Percentiles rank a stretch among this genome's conserved stretches.
phyloP scores from a whole-genome alignment of 2,113 vertebrate species.

The Amia ocellicauda region DNA sequence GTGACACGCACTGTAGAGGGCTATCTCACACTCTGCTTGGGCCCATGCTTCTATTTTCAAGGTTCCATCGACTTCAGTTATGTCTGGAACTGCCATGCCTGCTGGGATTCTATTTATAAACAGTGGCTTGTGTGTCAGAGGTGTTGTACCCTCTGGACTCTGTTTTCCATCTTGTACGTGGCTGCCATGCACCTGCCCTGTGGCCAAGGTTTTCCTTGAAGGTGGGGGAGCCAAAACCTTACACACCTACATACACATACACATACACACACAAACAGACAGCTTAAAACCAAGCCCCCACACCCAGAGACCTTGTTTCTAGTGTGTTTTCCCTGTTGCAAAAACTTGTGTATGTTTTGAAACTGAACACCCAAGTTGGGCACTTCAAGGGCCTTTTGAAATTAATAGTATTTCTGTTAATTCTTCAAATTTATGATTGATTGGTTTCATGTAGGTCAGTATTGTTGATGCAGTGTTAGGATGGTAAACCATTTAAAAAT shows the following conservation, averaged over 20 bases:
- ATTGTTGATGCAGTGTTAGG: no score
- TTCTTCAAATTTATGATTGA: no score
- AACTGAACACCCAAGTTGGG: no score
- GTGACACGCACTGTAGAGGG: background rate
- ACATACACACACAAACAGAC: no score
- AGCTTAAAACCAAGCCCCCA: no score
- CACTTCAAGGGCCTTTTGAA: no score
- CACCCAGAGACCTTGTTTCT: no score
- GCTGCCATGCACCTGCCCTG: background rate
- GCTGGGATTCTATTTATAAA: slow-evolving; percentile 15
- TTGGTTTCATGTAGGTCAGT: no score
- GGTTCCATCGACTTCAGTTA: background rate
- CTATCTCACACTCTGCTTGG: background rate
- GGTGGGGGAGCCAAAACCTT: background rate
- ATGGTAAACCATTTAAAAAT: no score
- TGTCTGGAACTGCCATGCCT: slow-evolving; percentile 15
- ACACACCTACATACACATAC: background rate
- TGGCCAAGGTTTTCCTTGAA: background rate
- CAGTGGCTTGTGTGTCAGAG: slow-evolving; percentile 8
- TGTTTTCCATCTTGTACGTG: background rate
- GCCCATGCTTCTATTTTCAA: slow-evolving; percentile 15
- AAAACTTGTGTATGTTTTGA: no score
- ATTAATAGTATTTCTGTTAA: no score
- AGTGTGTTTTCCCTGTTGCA: no score
- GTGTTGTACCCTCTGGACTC: slow-evolving; percentile 1